Conservation (phyloP, 2,888 invertebrate species). For the Zygaena filipendulae region DNA sequence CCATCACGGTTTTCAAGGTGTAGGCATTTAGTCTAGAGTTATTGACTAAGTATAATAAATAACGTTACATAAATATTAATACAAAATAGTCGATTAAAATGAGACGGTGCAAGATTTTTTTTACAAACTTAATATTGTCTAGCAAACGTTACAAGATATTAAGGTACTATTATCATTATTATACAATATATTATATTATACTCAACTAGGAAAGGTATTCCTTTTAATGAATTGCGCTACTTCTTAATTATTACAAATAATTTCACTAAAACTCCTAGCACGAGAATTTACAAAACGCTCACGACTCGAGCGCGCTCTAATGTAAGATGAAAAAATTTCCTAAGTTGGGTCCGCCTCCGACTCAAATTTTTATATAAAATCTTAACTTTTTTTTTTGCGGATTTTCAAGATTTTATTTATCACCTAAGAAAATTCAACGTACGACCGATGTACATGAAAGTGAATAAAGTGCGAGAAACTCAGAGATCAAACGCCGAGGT, state of each 20-base stretch:
- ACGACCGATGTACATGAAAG: conserved; percentile 47
- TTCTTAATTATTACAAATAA: conserved; percentile 42
- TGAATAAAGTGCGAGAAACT: conserved; percentile 46
- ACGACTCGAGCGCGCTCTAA: conserved; percentile 24
- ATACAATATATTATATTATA: conserved; percentile 40
- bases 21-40: conserved; percentile 2
- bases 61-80: conserved; percentile 5
- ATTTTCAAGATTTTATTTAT: conserved; percentile 38
- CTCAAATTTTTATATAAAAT: conserved; percentile 33
- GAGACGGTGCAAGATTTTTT: conserved; percentile 49
- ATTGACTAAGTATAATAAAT: background rate
- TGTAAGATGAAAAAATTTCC: conserved; percentile 31
- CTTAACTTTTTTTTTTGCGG: conserved; percentile 44
- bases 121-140: conserved; percentile 56
- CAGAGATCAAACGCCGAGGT: conserved; percentile 27
- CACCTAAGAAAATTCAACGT: conserved; percentile 32
- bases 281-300: conserved; percentile 36
- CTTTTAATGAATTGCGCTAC: conserved; percentile 61
- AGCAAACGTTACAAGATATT: conserved; percentile 54
- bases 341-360: conserved; percentile 42
- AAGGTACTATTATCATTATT: conserved; percentile 50
- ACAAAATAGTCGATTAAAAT: conserved; percentile 29
- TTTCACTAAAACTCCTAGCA: conserved; percentile 54
- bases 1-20: conserved; percentile 28
- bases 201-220: conserved; percentile 55